Evolutionary conservation across 2,888 invertebrate species (phyloP), one percentile per base, ranked within the genome.

Genomic region (Platynereis dumerilii): DNA sequence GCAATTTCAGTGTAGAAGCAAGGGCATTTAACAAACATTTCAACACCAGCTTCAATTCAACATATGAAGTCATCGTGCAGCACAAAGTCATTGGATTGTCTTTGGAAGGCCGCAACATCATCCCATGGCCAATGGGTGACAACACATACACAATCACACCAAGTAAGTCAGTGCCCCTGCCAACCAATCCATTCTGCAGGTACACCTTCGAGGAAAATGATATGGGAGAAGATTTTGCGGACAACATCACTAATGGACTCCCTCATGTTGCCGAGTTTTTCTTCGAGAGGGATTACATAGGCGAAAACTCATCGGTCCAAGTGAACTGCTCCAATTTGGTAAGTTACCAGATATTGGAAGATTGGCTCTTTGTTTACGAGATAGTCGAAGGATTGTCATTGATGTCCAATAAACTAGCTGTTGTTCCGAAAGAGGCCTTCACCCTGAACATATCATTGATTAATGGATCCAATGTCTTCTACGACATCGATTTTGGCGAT

Each of bases 21-120:
- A 48, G 3, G 48, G 48, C 48, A 22, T 12, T 20, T n/a, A 48
- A 48, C 17, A n/a, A 20, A n/a, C 48, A 48, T n/a, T 48, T 48
- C 48, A 48, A 48, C 17, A n/a, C n/a, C 7, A 20, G 7, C 22
- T 20, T 48, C n/a, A 20, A 48, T n/a, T 22, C 48, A 5, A 48
- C n/a, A 7, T 48, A 20, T 48, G 22, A n/a, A 48, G n/a, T 48
- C n/a, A 48, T 48, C n/a, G 20, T 48, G n/a, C 48, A 48, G n/a
- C n/a, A 48, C 22, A 22, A 48, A 22, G 48, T 48, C 17, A 5
- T 20, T 48, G 22, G 17, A 20, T 48, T 48, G 22, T 5, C n/a
- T 22, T 48, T 48, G n/a, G 5, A 20, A 3, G 48, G 20, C n/a
- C 48, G 3, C 3, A 48, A 48, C 22, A 22, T 48, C n/a, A 48